Percentiles rank a stretch among this genome's conserved stretches.
phyloP scores from a whole-genome alignment of 2,888 invertebrate genomes.

The Linnaemya vulpina region DNA sequence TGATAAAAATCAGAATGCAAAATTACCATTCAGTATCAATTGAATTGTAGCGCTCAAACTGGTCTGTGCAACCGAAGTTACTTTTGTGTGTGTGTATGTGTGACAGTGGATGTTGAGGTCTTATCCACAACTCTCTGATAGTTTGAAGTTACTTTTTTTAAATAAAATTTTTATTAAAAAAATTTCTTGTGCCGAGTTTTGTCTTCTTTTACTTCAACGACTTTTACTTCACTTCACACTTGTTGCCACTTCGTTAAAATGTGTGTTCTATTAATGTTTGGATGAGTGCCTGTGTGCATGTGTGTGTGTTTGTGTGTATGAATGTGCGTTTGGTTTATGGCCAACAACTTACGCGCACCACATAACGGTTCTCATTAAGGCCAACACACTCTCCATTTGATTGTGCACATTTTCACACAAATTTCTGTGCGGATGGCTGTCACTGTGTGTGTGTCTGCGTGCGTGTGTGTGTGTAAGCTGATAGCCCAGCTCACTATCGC shows the following conservation, averaged over 20 bases:
- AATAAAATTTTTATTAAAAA: slow-evolving; percentile 12
- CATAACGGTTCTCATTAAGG: slow-evolving; percentile 83
- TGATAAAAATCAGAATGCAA: too few relatives aligned
- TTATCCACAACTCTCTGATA: slow-evolving; percentile 25
- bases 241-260: slow-evolving; percentile 25
- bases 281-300: not conserved
- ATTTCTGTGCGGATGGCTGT: not conserved
- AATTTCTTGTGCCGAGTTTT: slow-evolving; percentile 41
- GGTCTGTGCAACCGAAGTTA: not conserved
- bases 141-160: slow-evolving; percentile 4
- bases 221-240: slow-evolving; percentile 39
- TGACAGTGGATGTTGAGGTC: not conserved
- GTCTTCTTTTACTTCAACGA: slow-evolving; percentile 31
- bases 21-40: too few relatives aligned
- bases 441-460: too few relatives aligned
- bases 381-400: slow-evolving; percentile 75
- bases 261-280: slow-evolving; percentile 33
- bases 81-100: slow-evolving; percentile 9
- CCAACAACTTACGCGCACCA: slow-evolving; percentile 74
- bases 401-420: slow-evolving; percentile 41
- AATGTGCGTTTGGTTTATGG: slow-evolving; percentile 65
- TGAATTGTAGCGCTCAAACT: not conserved
- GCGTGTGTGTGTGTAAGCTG: not conserved
- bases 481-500: not conserved
- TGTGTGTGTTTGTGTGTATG: not conserved